A percentile compares a stretch with the other conserved stretches of the same genome.
These are phyloP conservation scores for Cydia strobilella DNA, from an alignment of 1,140 invertebrate species.

Conservation along the genomic window DNA sequence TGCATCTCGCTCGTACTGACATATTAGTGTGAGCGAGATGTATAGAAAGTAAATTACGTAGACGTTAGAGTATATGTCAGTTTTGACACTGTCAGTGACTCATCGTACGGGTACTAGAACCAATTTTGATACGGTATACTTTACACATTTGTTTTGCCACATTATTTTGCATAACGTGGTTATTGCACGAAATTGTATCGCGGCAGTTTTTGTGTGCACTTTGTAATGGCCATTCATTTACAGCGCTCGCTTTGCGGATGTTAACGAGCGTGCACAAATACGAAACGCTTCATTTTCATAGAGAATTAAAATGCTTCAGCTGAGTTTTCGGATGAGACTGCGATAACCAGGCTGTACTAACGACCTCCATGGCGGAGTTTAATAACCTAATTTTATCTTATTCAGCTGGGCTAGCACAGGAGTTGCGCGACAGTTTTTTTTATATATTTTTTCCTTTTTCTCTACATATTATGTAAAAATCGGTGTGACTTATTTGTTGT, in stretches of 20 bases:
- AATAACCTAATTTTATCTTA: background rate
- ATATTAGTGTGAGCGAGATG: too few species aligned
- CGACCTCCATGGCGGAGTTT: background rate
- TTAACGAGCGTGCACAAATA: conserved; percentile 28
- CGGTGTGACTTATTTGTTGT: too few species aligned
- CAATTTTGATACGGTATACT: background rate
- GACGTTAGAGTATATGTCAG: too few species aligned
- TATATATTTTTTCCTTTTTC: too few species aligned
- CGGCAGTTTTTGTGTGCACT: conserved; percentile 16
- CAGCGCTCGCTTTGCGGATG: conserved; percentile 7
- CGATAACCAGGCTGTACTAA: conserved; percentile 22
- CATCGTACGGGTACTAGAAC: too few species aligned
- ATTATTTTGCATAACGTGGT: background rate
- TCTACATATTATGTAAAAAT: too few species aligned
- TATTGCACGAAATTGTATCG: background rate
- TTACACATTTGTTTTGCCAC: background rate
- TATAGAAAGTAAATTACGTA: too few species aligned
- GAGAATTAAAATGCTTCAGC: conserved; percentile 27
- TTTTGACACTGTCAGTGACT: too few species aligned
- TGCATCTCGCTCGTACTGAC: too few species aligned
- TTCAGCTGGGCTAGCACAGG: too few species aligned
- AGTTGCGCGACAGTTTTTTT: too few species aligned
- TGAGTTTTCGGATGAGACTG: background rate
- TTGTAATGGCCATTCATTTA: conserved; percentile 26
- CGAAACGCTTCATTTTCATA: conserved; percentile 25